Percentiles rank a stretch among this genome's conserved stretches.
These are phyloP conservation scores for Cynaeus angustus DNA, from an alignment of 2,888 invertebrate genomes.

Conservation along the genomic window DNA sequence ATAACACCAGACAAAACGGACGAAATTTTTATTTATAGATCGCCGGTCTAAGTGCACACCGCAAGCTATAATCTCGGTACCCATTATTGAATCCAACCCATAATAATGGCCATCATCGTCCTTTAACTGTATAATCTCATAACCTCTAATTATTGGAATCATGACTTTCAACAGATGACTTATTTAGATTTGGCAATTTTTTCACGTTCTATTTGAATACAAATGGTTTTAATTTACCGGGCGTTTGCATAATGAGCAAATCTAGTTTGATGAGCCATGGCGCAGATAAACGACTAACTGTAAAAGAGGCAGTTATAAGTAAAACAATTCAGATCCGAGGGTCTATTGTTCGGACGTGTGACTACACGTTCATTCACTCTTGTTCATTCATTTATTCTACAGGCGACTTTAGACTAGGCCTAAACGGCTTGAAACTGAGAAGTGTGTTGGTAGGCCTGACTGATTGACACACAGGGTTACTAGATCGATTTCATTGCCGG, in stretches of 20 bases:
- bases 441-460: no score
- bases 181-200: slow-evolving; percentile 44
- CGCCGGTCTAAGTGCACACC: slow-evolving; percentile 27
- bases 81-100: slow-evolving; percentile 43
- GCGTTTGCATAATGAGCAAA: slow-evolving; percentile 45
- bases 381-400: slow-evolving; percentile 59
- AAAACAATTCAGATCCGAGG: slow-evolving; percentile 52
- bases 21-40: slow-evolving; percentile 42
- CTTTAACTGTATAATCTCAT: slow-evolving; percentile 39
- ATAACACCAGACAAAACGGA: slow-evolving; percentile 41
- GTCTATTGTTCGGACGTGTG: slow-evolving; percentile 59
- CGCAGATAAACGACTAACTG: slow-evolving; percentile 50
- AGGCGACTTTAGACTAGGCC: slow-evolving; percentile 19
- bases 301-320: slow-evolving; percentile 50
- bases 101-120: slow-evolving; percentile 43
- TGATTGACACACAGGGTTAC: no score
- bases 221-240: slow-evolving; percentile 46
- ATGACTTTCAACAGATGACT: slow-evolving; percentile 45
- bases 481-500: slow-evolving; percentile 1
- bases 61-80: slow-evolving; percentile 42
- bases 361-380: slow-evolving; percentile 59
- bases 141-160: slow-evolving; percentile 36
- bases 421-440: no score
- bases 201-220: slow-evolving; percentile 44
- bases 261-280: slow-evolving; percentile 45